These are phyloP conservation scores for Papilio polytes DNA, from an alignment of 1,140 invertebrate genomes.

Conservation along the genomic window DNA sequence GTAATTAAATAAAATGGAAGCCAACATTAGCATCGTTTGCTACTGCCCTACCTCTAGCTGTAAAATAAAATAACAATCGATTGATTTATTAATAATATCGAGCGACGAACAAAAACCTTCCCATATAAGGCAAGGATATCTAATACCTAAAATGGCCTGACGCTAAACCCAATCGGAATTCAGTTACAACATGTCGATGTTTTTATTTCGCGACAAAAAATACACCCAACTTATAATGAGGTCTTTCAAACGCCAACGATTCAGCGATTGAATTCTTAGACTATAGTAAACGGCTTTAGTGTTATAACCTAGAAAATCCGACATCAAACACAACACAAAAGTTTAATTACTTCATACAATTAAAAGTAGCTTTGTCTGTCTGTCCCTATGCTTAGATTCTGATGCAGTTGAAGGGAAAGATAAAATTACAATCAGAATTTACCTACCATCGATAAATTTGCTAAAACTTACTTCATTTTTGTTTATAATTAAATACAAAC, in stretches of 20 bases:
- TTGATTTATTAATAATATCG: constrained; percentile 37
- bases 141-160: constrained; percentile 36
- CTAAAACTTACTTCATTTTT: too few species aligned
- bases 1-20: not conserved
- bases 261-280: not conserved
- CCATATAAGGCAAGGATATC: constrained; percentile 34
- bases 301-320: not conserved
- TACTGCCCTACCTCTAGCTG: not conserved
- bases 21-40: not conserved
- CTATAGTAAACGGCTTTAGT: not conserved
- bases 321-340: too few species aligned
- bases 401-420: too few species aligned
- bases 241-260: not conserved
- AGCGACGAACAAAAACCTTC: constrained; percentile 3
- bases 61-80: constrained; percentile 26
- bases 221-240: constrained; percentile 12
- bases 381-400: too few species aligned
- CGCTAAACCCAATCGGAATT: constrained; percentile 33
- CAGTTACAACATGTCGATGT: constrained; percentile 33
- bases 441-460: too few species aligned
- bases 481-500: too few species aligned
- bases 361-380: too few species aligned
- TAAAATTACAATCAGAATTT: too few species aligned
- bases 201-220: constrained; percentile 35
- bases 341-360: too few species aligned